A percentile compares a stretch with the other conserved stretches of the same genome.
phyloP scores from a whole-genome alignment of 2,888 invertebrate genomes.

The Acleris sparsana region DNA sequence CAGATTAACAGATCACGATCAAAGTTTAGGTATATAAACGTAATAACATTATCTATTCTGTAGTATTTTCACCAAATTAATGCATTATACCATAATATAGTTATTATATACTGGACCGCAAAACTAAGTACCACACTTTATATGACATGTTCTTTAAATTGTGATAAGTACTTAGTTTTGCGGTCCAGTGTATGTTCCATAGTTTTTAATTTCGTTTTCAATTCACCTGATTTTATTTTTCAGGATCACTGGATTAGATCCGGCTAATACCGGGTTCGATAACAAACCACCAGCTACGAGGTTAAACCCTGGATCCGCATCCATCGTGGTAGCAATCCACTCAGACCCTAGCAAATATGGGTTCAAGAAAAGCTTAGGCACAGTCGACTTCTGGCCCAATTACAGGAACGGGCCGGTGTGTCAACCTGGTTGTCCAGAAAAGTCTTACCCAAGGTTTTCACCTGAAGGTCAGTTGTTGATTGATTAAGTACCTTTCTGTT shows the following conservation, averaged over 20 bases:
- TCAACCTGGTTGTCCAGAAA: slow-evolving; percentile 65
- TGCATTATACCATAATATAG: too few species aligned
- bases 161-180: too few species aligned
- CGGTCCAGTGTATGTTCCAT: too few species aligned
- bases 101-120: too few species aligned
- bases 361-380: slow-evolving; percentile 53
- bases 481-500: too few species aligned
- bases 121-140: too few species aligned
- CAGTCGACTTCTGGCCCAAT: slow-evolving; percentile 76
- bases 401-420: slow-evolving; percentile 54
- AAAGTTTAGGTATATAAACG: too few species aligned
- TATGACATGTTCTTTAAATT: too few species aligned
- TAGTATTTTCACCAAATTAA: too few species aligned
- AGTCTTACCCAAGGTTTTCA: slow-evolving; percentile 53
- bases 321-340: slow-evolving; percentile 62
- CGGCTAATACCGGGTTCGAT: slow-evolving; percentile 64
- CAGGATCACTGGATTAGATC: slow-evolving; percentile 74
- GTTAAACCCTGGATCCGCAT: slow-evolving; percentile 59
- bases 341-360: slow-evolving; percentile 71
- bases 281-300: slow-evolving; percentile 49
- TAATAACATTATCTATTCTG: too few species aligned
- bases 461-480: slow-evolving; percentile 52
- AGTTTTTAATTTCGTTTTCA: slow-evolving; percentile 31
- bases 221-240: background rate
- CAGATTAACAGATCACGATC: too few species aligned